These are phyloP conservation scores for Nephrotoma flavescens DNA, from an alignment of 2,888 invertebrate genomes.

Conservation along the genomic window DNA sequence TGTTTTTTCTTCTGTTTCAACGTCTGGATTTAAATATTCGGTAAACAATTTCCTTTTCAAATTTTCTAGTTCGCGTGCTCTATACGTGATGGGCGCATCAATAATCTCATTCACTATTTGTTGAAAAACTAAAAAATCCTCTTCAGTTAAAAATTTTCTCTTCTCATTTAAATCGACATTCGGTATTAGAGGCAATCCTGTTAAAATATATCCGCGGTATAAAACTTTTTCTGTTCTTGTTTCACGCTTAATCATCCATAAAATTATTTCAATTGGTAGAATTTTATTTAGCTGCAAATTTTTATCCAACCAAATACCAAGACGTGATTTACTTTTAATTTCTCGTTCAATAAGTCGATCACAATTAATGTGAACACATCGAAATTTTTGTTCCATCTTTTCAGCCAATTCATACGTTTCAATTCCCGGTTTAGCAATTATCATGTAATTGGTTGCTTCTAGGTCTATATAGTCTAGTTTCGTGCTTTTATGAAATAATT, in stretches of 20 bases:
- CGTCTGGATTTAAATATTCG: background rate
- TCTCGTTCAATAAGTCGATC: slow-evolving; percentile 39
- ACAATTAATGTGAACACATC: slow-evolving; percentile 43
- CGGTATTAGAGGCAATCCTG: slow-evolving; percentile 47
- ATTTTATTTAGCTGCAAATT: slow-evolving; percentile 38
- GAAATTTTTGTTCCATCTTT: slow-evolving; percentile 38
- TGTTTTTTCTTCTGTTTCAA: background rate
- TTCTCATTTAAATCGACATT: slow-evolving; percentile 9
- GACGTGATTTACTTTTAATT: slow-evolving; percentile 36
- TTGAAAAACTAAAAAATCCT: background rate
- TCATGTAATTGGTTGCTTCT: slow-evolving; percentile 39
- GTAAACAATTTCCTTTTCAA: background rate
- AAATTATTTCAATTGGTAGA: slow-evolving; percentile 35
- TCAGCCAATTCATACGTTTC: slow-evolving; percentile 38
- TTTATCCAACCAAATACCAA: slow-evolving; percentile 41
- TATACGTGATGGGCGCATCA: background rate
- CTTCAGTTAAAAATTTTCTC: background rate
- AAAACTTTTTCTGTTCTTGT: slow-evolving; percentile 35
- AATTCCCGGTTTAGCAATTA: slow-evolving; percentile 43
- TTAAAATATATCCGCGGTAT: slow-evolving; percentile 48
- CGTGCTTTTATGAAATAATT: background rate
- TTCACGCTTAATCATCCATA: slow-evolving; percentile 37
- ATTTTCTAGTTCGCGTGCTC: background rate
- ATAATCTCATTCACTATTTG: background rate
- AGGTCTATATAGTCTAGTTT: background rate